Conservation (phyloP, 2,888 invertebrate species). For the Drosophila demipolita region DNA sequence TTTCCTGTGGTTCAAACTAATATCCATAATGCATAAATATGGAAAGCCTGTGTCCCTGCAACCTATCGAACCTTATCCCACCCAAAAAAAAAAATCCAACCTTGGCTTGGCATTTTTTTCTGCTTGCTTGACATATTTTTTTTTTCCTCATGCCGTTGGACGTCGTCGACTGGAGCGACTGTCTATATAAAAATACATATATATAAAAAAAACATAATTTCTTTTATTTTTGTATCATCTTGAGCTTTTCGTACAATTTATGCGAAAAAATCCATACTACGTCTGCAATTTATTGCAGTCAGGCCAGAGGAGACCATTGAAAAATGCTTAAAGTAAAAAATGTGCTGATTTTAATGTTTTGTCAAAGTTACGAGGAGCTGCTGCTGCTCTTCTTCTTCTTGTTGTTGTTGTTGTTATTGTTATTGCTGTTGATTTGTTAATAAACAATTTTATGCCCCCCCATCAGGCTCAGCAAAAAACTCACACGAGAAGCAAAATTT, state of each 20-base stretch:
- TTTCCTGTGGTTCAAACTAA: conserved; percentile 82
- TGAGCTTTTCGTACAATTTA: conserved; percentile 69
- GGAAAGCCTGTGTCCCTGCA: conserved; percentile 62
- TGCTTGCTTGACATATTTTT: conserved; percentile 56
- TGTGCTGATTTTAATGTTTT: conserved; percentile 81
- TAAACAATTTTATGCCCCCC: conserved; percentile 75
- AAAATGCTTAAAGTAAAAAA: conserved; percentile 65
- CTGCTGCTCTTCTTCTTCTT: neutral
- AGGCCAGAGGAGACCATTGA: conserved; percentile 63
- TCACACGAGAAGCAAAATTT: conserved; percentile 70
- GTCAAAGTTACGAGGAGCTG: conserved; percentile 60
- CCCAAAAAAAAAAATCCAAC: conserved; percentile 19
- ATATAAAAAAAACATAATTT: conserved; percentile 46
- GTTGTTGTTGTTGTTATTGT: conserved; percentile 40
- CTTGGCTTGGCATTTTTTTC: conserved; percentile 78
- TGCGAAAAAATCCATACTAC: conserved; percentile 79
- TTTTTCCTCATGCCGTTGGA: conserved; percentile 52
- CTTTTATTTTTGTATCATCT: conserved; percentile 55
- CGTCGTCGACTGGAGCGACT: conserved; percentile 40
- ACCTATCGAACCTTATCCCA: conserved; percentile 51
- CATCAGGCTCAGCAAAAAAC: conserved; percentile 63
- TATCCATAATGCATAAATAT: conserved; percentile 82
- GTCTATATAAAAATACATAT: conserved; percentile 38
- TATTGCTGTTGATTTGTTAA: conserved; percentile 76
- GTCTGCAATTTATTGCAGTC: conserved; percentile 81